Evolutionary conservation across 2,888 invertebrate genomes (phyloP).

Genomic region (Sinhomidia bicolor): DNA sequence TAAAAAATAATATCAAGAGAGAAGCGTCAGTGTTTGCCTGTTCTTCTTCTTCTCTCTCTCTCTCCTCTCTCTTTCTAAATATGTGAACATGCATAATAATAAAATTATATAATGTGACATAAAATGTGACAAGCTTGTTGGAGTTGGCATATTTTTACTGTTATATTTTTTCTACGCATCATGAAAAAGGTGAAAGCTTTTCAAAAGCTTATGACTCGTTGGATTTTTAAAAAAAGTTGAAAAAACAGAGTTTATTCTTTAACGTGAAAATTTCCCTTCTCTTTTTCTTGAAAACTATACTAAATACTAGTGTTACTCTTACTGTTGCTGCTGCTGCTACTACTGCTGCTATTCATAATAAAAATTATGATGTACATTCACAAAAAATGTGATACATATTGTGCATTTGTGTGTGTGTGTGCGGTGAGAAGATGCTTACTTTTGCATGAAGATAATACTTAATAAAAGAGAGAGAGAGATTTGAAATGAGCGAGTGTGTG

Average conservation of each 20-base stretch:
- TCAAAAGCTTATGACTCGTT: slow-evolving; percentile 30
- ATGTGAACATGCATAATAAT: slow-evolving; percentile 48
- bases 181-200: slow-evolving; percentile 54
- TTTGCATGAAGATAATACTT: slow-evolving; percentile 40
- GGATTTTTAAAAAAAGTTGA: not conserved
- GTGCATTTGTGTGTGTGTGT: slow-evolving; percentile 47
- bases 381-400: slow-evolving; percentile 57
- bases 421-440: slow-evolving; percentile 23
- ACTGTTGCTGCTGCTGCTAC: not conserved
- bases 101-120: slow-evolving; percentile 53
- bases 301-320: not conserved
- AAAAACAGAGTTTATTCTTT: slow-evolving; percentile 36
- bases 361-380: slow-evolving; percentile 51
- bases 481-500: slow-evolving; percentile 19
- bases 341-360: slow-evolving; percentile 19
- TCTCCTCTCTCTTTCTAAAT: too few relatives aligned
- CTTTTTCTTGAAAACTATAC: slow-evolving; percentile 8
- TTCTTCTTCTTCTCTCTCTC: not conserved
- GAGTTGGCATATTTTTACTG: slow-evolving; percentile 49
- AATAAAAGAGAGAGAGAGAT: slow-evolving; percentile 30
- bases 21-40: not conserved
- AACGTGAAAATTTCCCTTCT: slow-evolving; percentile 37
- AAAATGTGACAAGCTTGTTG: slow-evolving; percentile 57
- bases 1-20: not conserved
- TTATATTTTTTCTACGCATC: slow-evolving; percentile 30